These are phyloP conservation scores for Chironomus striatipennis DNA, from an alignment of 1,140 invertebrate genomes.

Conservation along the genomic window DNA sequence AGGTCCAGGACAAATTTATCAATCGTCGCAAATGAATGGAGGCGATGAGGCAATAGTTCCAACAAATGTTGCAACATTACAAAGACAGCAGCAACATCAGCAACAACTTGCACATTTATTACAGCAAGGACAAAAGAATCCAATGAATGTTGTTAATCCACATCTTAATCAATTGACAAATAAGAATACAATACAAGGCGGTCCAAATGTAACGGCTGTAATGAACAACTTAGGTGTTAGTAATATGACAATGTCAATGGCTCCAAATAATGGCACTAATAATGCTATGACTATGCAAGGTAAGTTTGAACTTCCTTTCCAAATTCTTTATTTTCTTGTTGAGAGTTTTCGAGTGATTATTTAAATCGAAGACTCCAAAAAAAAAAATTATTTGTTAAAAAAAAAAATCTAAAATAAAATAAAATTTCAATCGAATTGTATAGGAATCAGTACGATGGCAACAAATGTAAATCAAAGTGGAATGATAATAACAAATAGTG, in stretches of 20 bases:
- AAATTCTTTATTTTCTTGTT: no score
- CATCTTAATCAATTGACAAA: conserved; percentile 56
- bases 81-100: conserved; percentile 44
- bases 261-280: conserved; percentile 29
- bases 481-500: conserved; percentile 60
- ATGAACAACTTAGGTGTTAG: neutral
- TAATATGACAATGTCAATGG: neutral
- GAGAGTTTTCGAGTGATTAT: no score
- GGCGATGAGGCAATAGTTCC: conserved; percentile 48
- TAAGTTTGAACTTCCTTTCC: conserved; percentile 26
- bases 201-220: neutral
- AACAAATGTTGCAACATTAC: conserved; percentile 29
- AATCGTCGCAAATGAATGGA: conserved; percentile 52
- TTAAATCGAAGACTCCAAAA: neutral
- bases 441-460: neutral
- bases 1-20: conserved; percentile 53
- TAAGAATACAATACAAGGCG: conserved; percentile 72
- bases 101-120: conserved; percentile 38
- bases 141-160: neutral
- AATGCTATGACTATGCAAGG: conserved; percentile 29
- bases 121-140: conserved; percentile 31
- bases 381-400: conserved; percentile 25
- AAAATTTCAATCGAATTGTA: neutral
- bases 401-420: neutral
- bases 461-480: conserved; percentile 42